Evolutionary conservation across 2,797 vertebrate genomes (phyloP).

Genomic region (Tympanoctomys barrerae): DNA sequence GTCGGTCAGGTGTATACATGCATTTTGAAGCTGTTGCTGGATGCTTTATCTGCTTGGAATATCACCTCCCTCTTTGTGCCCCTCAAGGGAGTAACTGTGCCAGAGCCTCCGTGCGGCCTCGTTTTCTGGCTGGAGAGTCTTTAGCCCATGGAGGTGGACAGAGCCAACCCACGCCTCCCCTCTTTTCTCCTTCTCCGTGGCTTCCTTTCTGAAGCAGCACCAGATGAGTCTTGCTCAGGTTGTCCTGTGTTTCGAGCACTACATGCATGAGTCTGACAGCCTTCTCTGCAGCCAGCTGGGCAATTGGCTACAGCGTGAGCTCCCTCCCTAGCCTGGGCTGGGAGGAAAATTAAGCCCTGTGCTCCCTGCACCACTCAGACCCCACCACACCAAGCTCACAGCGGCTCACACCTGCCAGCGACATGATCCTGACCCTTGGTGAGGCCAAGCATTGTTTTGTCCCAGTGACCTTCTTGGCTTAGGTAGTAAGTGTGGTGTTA

Average conservation of each 20-base stretch:
- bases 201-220: conserved; percentile 33
- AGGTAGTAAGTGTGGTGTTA: not conserved
- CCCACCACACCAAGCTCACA: not conserved
- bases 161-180: not conserved
- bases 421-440: not conserved
- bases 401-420: not conserved
- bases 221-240: not conserved
- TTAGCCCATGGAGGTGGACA: not conserved
- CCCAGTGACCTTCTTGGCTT: not conserved
- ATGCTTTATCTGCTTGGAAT: not conserved
- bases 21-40: not conserved
- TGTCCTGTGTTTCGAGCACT: conserved; percentile 4
- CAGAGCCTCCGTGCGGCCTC: accelerated
- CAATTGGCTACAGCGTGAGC: not conserved
- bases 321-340: not conserved
- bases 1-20: not conserved
- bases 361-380: not conserved
- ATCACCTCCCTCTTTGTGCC: not conserved
- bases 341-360: not conserved
- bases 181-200: not conserved
- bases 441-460: not conserved
- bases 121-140: conserved; percentile 39
- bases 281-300: conserved; percentile 11
- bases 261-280: conserved; percentile 38
- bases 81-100: not conserved